phyloP scores from a whole-genome alignment of 2,797 vertebrate species.

The Microtus agrestis region DNA sequence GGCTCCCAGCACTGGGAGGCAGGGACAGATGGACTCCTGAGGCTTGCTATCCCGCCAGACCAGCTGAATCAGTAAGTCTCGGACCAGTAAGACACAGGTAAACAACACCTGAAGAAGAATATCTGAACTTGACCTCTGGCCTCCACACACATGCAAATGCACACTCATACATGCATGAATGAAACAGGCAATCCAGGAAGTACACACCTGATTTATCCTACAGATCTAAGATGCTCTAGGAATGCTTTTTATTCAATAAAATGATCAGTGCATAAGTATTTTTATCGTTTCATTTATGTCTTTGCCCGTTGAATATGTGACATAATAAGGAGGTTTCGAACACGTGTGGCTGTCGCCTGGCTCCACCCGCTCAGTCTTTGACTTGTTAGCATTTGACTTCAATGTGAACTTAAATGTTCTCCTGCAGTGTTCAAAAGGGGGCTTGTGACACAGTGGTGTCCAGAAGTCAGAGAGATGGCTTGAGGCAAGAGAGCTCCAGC shows the following conservation, averaged over 20 bases:
- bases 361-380: background rate
- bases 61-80: background rate
- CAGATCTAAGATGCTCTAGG: background rate
- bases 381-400: conserved; percentile 81
- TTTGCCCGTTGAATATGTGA: background rate
- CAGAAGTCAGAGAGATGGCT: conserved; percentile 89
- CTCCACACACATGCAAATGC: background rate
- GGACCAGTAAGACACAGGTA: background rate
- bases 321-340: background rate
- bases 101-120: background rate
- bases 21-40: background rate
- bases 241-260: background rate
- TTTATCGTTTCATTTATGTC: background rate
- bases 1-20: background rate
- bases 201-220: background rate
- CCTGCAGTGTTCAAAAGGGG: conserved; percentile 92
- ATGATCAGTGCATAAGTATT: background rate
- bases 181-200: background rate
- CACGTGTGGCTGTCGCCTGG: fast-evolving
- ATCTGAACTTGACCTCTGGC: background rate
- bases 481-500: conserved; percentile 89
- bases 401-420: conserved; percentile 85
- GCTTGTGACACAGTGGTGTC: conserved; percentile 87
- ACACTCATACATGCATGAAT: too few relatives aligned
- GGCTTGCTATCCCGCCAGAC: background rate